phyloP scores from a whole-genome alignment of 2,113 vertebrate genomes.

The Chloropsis hardwickii region DNA sequence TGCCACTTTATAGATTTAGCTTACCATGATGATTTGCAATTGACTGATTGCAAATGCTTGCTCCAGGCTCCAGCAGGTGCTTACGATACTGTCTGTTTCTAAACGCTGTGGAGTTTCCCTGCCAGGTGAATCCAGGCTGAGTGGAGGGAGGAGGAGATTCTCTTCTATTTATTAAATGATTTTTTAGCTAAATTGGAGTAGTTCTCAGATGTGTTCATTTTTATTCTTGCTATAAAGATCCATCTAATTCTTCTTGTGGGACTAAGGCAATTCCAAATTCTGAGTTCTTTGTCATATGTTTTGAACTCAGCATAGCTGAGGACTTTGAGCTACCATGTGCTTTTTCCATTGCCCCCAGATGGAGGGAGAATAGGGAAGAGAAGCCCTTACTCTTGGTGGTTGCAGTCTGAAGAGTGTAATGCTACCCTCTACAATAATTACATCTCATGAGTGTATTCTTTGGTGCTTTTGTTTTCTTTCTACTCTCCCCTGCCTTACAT shows the following conservation, averaged over 20 bases:
- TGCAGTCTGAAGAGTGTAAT: neutral
- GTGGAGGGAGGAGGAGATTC: neutral
- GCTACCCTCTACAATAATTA: neutral
- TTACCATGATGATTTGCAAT: neutral
- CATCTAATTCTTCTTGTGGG: neutral
- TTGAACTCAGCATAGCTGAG: neutral
- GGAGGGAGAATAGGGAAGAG: neutral
- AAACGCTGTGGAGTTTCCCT: fast-evolving
- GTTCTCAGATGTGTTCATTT: neutral
- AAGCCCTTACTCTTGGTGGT: neutral
- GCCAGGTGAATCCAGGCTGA: neutral
- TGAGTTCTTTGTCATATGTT: neutral
- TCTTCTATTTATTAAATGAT: neutral
- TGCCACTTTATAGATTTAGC: neutral
- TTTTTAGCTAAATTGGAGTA: neutral
- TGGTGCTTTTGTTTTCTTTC: neutral
- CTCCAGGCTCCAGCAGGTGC: neutral
- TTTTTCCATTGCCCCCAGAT: neutral
- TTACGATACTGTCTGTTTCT: neutral
- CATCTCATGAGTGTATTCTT: neutral
- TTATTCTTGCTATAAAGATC: neutral
- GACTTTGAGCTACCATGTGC: neutral
- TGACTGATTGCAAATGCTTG: neutral
- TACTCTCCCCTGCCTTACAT: neutral
- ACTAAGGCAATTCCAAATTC: neutral